Evolutionary conservation across 2,888 invertebrate genomes (phyloP), one percentile per base, ranked within the genome.

Genomic region (Candidula unifasciata): DNA sequence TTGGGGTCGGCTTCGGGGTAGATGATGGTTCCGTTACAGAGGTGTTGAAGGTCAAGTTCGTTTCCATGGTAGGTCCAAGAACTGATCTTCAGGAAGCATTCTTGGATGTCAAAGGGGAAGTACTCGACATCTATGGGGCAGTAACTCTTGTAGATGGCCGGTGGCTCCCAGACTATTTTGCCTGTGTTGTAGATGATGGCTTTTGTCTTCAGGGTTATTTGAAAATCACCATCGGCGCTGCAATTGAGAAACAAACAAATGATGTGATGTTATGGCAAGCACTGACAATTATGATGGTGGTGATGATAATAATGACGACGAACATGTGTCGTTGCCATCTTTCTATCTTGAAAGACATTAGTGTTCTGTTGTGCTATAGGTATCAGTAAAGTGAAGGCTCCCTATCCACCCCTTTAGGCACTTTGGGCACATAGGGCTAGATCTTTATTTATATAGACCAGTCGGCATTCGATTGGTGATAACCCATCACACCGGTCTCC

Each of bases 161-260:
- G 99, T 0, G 99, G 99, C 6, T 98, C 98, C 98, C 98, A 98
- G 0, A 97, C 95, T 0, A 99, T 98, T 93, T 96, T 97, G 21
- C 99, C 99, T 0, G 97, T 97, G 93, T 96, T 96, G 90, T 96
- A 96, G 6, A 99, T 94, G 0, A 97, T 98, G 0, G 99, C 99
- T 94, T 99, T 99, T 0, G 98, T 99, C 96, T 98, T 97, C 79
- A 99, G 94, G 0, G 98, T 98, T 30, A 99, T 97, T 94, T 97
- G 97, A 93, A 97, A 97, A 93, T 97, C 97, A 30, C 97, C 97
- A 94, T 97, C 97, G 86, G 98, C 98, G 94, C 98, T 98, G 95
- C 1, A 74, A 74, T 73, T 8, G 37, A 74, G 27, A 30, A 54
- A 30, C 3, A 74, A 74, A n/a, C 18, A 60, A 60, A 60, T 24